Base-by-base conservation (phyloP, 1,140 invertebrate species). In the Drosophila sp. region DNA sequence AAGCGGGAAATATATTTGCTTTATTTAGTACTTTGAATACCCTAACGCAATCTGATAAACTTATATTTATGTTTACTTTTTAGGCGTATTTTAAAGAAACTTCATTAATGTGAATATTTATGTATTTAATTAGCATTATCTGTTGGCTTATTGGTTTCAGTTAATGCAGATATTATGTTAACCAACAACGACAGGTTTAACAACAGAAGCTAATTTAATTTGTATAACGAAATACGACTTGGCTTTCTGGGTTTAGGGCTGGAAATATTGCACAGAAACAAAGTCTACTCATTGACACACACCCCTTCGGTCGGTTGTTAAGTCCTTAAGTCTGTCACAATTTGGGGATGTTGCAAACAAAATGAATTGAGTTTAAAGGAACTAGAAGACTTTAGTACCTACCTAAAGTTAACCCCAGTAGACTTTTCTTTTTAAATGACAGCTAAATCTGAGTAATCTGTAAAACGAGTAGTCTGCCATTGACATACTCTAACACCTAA, bases 141-240 rank as follows among this genome's bases (percentile, higher is more conserved):
- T 13, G n/a, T 11, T 6, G 4, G 36, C 36, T 38, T 13, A 38
- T 38, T n/a, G 6, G 0, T 13, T 38, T 38, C 36, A 29, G 27
- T 7, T 29, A 6, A 7, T 6, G 1, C 2, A 38, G 36, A 13
- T 13, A 5, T 38, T 11, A 38, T 13, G 13, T 13, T 9, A 9
- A 43, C 18, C 11, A 48, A 27, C 13, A n/a, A 48, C 18, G 25
- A 48, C 21, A 27, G 21, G 25, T 7, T 48, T 4, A n/a, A 48
- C 45, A 21, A 4, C 45, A 48, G 45, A 21, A 48, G 45, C 21
- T 48, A 48, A 48, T 48, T 48, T 48, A 48, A 25, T 48, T 18
- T 48, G 45, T 2, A 6, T 25, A 38, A 13, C 36, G 36, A 13
- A 8, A 38, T 8, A 38, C 34, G 11, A 11, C 11, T 38, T 38